Evolutionary conservation across 2,888 invertebrate species (phyloP).

Genomic region (Fabriciana adippe): DNA sequence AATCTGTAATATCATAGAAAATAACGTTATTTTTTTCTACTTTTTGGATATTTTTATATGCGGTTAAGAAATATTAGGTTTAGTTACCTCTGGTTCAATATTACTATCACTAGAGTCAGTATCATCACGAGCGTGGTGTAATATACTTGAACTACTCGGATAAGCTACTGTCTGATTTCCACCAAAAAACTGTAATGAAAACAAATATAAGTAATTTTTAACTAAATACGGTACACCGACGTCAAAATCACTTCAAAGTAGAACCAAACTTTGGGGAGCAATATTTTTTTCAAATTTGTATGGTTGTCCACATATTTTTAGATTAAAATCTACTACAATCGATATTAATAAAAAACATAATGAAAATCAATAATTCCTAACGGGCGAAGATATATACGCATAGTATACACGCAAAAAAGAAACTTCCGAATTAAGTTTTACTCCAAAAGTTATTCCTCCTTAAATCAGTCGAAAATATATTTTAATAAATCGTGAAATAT

Average conservation of each 20-base stretch:
- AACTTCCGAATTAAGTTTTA: too few relatives aligned
- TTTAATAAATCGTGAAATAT: too few relatives aligned
- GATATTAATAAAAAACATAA: too few relatives aligned
- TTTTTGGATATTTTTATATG: background rate
- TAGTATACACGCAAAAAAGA: too few relatives aligned
- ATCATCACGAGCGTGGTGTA: conserved; percentile 27
- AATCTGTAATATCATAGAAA: conserved; percentile 31
- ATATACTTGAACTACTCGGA: conserved; percentile 8
- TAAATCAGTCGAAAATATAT: too few relatives aligned
- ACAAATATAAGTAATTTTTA: background rate
- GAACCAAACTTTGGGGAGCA: too few relatives aligned
- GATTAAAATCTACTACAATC: too few relatives aligned
- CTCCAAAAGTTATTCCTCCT: too few relatives aligned
- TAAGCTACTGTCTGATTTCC: conserved; percentile 18
- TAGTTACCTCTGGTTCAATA: conserved; percentile 46
- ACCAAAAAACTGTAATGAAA: conserved; percentile 25
- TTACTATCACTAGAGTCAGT: conserved; percentile 47
- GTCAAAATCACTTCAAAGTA: background rate
- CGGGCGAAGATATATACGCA: too few relatives aligned
- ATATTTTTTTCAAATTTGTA: too few relatives aligned
- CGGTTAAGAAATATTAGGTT: background rate
- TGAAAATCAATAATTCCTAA: too few relatives aligned
- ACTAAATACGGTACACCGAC: background rate
- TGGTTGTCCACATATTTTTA: too few relatives aligned
- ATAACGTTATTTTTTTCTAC: background rate